Evolutionary conservation across 2,888 invertebrate species (phyloP), one percentile per base, ranked within the genome.

Genomic region (Luffia ferchaultella): DNA sequence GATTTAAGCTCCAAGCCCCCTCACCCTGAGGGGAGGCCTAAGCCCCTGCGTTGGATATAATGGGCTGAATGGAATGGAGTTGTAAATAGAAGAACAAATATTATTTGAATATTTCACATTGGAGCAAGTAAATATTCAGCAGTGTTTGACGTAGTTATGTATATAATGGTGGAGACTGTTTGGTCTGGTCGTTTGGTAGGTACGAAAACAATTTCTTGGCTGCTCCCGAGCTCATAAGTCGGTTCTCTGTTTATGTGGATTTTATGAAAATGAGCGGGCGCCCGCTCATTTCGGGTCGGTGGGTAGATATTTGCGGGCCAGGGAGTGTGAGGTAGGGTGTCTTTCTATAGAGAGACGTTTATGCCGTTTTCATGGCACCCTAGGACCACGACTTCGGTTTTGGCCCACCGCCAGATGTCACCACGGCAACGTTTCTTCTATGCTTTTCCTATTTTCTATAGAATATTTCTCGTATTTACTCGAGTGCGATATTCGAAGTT

Each of bases 181-280:
- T n/a, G n/a, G n/a, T n/a, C n/a, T n/a, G n/a, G n/a, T n/a, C n/a
- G n/a, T 30, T 12, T 30, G 12, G 30, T 7, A 42, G n/a, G 41
- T 2, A 56, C 61, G 62, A 65, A 71, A 70, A 73, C 66, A 73
- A 73, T 73, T 68, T 67, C 67, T 70, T 65, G 67, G 67, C 70
- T 64, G 70, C n/a, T 3, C 30, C 30, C 42, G 18, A 41, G 16
- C 65, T 54, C 64, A 63, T 65, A 67, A 67, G 67, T 65, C 67
- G 63, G 61, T 64, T 67, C 62, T 57, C 65, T 65, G 67, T 76
- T 78, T 76, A 78, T 75, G 70, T 64, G 64, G 73, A 71, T 77
- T 77, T 78, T 78, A 79, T 79, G 79, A 78, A 79, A 79, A 79
- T 78, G 78, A 77, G 79, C 73, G 80, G 79, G 73, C 56, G 77